A percentile compares a stretch with the other conserved stretches of the same genome.
Evolutionary conservation across 2,888 invertebrate species (phyloP).

Genomic region (Podotricha telesiphe): DNA sequence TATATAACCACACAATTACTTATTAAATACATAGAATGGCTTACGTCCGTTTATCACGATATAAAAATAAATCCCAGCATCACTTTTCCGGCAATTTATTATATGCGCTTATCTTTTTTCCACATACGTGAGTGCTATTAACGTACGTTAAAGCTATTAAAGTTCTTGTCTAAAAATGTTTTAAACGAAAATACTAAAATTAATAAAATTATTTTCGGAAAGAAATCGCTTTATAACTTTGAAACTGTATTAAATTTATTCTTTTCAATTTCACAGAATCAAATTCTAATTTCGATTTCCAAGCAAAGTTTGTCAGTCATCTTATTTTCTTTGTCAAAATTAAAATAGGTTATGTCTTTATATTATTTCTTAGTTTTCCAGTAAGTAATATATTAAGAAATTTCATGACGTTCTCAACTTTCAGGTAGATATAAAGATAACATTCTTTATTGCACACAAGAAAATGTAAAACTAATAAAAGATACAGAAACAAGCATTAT

Average conservation of each 20-base stretch:
- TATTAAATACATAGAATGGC: not conserved
- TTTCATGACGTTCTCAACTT: not conserved
- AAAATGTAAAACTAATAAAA: no score
- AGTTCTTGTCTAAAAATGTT: not conserved
- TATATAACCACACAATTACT: no score
- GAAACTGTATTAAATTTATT: not conserved
- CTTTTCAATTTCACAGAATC: not conserved
- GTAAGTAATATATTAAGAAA: not conserved
- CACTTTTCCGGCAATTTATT: slow-evolving; percentile 19
- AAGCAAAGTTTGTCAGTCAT: not conserved
- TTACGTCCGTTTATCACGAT: not conserved
- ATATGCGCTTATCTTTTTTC: slow-evolving; percentile 16
- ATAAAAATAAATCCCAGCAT: not conserved
- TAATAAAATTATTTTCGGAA: not conserved
- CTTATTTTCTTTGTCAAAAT: not conserved
- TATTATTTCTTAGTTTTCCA: not conserved
- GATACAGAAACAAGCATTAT: no score
- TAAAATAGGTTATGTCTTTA: not conserved
- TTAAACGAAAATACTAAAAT: not conserved
- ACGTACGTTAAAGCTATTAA: not conserved
- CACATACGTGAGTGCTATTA: slow-evolving; percentile 2
- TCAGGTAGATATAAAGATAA: not conserved
- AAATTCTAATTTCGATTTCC: not conserved
- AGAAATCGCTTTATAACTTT: not conserved
- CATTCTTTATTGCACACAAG: no score